Percentiles rank a stretch among this genome's conserved stretches.
Evolutionary conservation across 2,888 invertebrate species (phyloP).

Genomic region (Pachliopta kotzebuea): DNA sequence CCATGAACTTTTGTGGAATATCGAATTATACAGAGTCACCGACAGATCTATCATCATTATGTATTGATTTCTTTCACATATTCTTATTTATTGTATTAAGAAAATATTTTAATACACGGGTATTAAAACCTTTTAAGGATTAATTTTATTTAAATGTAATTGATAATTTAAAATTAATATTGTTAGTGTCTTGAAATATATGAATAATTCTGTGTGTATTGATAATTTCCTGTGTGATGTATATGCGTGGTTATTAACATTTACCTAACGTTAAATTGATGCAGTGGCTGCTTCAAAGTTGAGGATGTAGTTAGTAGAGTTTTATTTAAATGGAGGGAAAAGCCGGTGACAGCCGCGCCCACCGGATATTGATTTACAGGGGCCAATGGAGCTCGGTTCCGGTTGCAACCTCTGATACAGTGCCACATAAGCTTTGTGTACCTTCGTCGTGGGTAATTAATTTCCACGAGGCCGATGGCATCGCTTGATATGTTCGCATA

Average conservation of each 20-base stretch:
- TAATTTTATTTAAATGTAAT: too few relatives aligned
- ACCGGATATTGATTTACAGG: slow-evolving; percentile 77
- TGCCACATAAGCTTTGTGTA: slow-evolving; percentile 57
- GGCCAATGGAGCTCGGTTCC: slow-evolving; percentile 60
- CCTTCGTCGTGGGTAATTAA: slow-evolving; percentile 57
- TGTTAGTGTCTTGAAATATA: too few relatives aligned
- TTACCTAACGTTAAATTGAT: slow-evolving; percentile 9
- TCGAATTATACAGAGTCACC: too few relatives aligned
- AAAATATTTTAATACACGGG: too few relatives aligned
- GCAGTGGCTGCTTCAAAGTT: slow-evolving; percentile 25
- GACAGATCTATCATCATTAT: too few relatives aligned
- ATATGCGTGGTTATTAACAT: neutral
- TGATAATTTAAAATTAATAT: too few relatives aligned
- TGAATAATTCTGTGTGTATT: too few relatives aligned
- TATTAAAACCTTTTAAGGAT: too few relatives aligned
- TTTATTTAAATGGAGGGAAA: slow-evolving; percentile 41
- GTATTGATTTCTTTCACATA: too few relatives aligned
- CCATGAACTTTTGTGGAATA: too few relatives aligned
- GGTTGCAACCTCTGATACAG: slow-evolving; percentile 48
- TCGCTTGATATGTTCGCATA: slow-evolving; percentile 28
- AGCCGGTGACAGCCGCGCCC: slow-evolving; percentile 51
- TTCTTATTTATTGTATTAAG: too few relatives aligned
- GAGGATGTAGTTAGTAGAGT: slow-evolving; percentile 43
- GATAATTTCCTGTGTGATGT: neutral
- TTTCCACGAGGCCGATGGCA: slow-evolving; percentile 44